Percentiles rank a stretch among this genome's conserved stretches.
phyloP scores from a whole-genome alignment of 2,797 vertebrate genomes.

The Thripadectes ignobilis region DNA sequence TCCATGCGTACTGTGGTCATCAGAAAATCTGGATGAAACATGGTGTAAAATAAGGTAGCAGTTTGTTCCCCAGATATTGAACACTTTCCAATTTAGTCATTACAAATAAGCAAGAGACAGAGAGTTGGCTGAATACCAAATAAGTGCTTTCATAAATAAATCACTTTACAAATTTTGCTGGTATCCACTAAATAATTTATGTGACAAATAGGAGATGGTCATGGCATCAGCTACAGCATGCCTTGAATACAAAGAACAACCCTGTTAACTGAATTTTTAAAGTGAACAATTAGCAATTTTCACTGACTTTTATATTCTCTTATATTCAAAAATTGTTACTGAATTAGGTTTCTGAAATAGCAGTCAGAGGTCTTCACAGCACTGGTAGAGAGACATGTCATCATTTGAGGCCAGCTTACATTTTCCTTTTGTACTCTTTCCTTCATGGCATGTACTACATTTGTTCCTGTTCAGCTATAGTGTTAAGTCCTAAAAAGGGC shows the following conservation, averaged over 20 bases:
- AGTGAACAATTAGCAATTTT: neutral
- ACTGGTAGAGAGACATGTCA: neutral
- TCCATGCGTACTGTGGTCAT: neutral
- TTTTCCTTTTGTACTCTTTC: neutral
- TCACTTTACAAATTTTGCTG: conserved; percentile 4
- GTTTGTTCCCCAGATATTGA: neutral
- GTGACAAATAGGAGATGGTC: neutral
- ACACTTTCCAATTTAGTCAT: neutral
- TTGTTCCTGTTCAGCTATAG: neutral
- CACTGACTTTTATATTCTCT: neutral
- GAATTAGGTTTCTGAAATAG: neutral
- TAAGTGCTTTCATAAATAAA: conserved; percentile 22
- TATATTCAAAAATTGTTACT: neutral
- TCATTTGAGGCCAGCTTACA: neutral
- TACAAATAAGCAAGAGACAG: neutral
- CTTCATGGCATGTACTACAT: neutral
- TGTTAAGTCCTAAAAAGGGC: neutral
- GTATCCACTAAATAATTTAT: conserved; percentile 7
- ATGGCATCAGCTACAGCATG: neutral
- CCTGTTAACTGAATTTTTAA: neutral
- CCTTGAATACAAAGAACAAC: neutral
- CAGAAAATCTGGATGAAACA: neutral
- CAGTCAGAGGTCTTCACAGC: neutral
- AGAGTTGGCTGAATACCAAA: conserved; percentile 14
- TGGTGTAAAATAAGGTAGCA: neutral